phyloP scores from a whole-genome alignment of 2,797 vertebrate genomes.

The Simalia tracyae region DNA sequence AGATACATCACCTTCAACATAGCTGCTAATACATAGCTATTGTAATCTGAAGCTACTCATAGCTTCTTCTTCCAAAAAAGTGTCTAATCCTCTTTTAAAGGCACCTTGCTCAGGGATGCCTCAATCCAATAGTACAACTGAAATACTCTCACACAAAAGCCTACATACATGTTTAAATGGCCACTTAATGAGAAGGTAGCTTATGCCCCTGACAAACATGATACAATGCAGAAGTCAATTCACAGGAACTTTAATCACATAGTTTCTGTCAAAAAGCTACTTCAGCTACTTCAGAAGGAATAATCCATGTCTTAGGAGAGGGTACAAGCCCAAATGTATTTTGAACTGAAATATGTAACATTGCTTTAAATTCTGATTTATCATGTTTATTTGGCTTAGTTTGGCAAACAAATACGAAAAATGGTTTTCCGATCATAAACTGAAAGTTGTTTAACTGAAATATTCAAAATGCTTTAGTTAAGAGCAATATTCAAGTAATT shows the following conservation, averaged over 20 bases:
- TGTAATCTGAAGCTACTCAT: neutral
- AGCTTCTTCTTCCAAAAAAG: neutral
- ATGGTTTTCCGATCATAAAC: neutral
- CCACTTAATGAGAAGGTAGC: neutral
- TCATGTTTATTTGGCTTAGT: neutral
- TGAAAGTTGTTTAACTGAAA: neutral
- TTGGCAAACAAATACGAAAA: neutral
- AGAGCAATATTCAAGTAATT: neutral
- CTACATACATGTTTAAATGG: neutral
- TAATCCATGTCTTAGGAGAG: neutral
- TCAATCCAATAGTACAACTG: neutral
- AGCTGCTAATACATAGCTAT: neutral
- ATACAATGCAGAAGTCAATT: neutral
- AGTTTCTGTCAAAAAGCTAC: neutral
- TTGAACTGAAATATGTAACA: neutral
- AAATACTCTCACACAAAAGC: neutral
- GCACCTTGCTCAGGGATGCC: neutral
- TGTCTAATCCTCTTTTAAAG: neutral
- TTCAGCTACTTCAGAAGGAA: neutral
- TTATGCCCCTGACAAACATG: neutral
- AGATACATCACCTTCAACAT: neutral
- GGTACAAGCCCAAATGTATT: neutral
- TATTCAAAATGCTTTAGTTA: neutral
- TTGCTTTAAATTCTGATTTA: neutral
- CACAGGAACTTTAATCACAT: neutral